Base-by-base conservation (phyloP, 2,113 vertebrate genomes). In the Leucosticte australis region DNA sequence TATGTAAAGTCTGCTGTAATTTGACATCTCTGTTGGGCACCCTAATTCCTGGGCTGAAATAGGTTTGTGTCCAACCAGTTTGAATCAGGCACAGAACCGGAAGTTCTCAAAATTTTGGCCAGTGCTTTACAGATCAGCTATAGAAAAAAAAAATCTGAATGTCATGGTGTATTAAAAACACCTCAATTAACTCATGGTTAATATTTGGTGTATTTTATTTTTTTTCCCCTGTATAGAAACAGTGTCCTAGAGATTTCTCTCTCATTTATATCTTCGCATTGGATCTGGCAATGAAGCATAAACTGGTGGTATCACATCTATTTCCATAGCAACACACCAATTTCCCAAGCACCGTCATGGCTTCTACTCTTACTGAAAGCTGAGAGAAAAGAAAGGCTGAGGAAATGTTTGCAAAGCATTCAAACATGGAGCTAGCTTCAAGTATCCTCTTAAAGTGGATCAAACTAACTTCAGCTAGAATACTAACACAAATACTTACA, bases 281-380 rank as follows among this genome's bases (percentile, higher is more conserved):
- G 42, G n/a, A 76, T 65, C 46, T 73, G 53, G 28, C 53, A 89
- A 49, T 15, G 73, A 85, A 92, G 81, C 55, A 81, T 26, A 78
- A 82, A 87, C 70, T 55, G 35, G 87, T 83, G 81, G 44, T 47
- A 87, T 79, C 81, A 83, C 53, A 92, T 55, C 22, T 42, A 90
- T 95, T 94, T 85, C 91, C 93, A 96, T 90, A 90, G 81, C 84
- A 95, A 94, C 93, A 80, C 33, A 62, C 18, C 74, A 49, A 76
- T 92, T 95, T 95, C 56, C 69, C 73, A 92, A 55, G 19, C 35
- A 74, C 39, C 0, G 3, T 65, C 71, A 53, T 39, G 44, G 39
- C 62, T 87, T 84, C 65, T 39, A 20, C 81, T 69, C 44, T 82
- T 37, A 69, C 23, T 65, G 63, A 84, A 92, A 83, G 37, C 50